phyloP scores from a whole-genome alignment of 2,113 vertebrate genomes.

The Corvus moneduloides region DNA sequence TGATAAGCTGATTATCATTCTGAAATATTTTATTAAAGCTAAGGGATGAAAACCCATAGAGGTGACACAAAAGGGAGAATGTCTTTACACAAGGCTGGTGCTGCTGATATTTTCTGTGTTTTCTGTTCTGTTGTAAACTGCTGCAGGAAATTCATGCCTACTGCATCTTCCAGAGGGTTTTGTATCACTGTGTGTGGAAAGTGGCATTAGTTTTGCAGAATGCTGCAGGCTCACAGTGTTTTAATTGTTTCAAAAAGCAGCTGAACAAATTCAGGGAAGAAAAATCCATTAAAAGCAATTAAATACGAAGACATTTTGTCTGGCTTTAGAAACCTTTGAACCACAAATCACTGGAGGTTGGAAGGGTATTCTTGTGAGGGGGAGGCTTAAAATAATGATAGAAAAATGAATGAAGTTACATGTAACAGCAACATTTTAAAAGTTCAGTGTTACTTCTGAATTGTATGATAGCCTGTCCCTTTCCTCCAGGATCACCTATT shows the following conservation, averaged over 20 bases:
- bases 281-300: conserved; percentile 14
- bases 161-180: not conserved
- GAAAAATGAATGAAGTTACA: not conserved
- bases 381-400: not conserved
- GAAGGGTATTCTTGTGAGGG: not conserved
- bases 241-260: not conserved
- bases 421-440: not conserved
- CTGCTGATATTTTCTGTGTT: not conserved
- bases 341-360: not conserved
- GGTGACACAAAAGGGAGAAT: not conserved
- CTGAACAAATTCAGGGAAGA: not conserved
- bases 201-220: not conserved
- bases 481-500: not conserved
- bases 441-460: not conserved
- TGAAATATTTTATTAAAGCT: not conserved
- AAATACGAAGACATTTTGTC: conserved; percentile 1
- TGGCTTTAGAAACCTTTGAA: not conserved
- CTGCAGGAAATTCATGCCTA: not conserved
- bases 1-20: not conserved
- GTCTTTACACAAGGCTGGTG: not conserved
- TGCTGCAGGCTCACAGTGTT: not conserved
- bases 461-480: fast-evolving
- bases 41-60: not conserved
- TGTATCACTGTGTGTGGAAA: not conserved
- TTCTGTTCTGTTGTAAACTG: not conserved